Evolutionary conservation across 1,140 invertebrate species (phyloP), one percentile per base, ranked within the genome.

Genomic region (Neodiprion pinetum): DNA sequence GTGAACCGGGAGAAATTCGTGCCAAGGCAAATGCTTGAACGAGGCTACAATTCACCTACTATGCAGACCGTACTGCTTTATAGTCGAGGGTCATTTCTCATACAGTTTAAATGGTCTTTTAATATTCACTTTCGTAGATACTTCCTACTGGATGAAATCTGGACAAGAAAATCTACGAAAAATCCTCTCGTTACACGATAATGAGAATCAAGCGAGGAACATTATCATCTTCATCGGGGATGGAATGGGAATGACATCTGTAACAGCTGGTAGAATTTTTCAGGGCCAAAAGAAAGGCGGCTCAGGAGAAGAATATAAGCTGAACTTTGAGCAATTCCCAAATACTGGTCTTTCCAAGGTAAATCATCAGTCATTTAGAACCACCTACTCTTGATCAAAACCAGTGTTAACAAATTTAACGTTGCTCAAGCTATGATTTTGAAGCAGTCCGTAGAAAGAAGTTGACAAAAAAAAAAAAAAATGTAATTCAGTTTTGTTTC

Each of bases 151-250:
- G 88, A 78, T 88, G 67, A 84, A 82, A 76, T 82, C 78, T 5
- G 88, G 87, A 1, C 86, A 87, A 77, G 81, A 84, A 47, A 84
- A 86, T 74, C 80, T 89, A 5, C 78, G 80, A 48, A 84, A 82
- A 73, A 80, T 87, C 66, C 72, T 89, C 23, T 74, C 80, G 8
- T 71, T 83, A n/a, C 81, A 84, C 73, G 85, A 88, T 14, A 90
- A 90, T 14, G 86, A 86, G 9, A 87, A 83, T n/a, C 80, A 76
- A 10, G 93, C 93, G 0, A 93, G 92, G 82, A 94, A 94, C 79
- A 89, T 94, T 5, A 93, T 94, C 70, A 78, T 94, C 1, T 94
- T 94, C 77, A 85, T 94, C 48, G 94, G 94, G 0, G 93, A 95
- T 81, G 93, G 94, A 0, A 94, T 95, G 93, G 93, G 93, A 48